Base-by-base conservation (phyloP, 30 jellyfish, hydroid and myxozoan genomes). In the Catostylus mosaicus region DNA sequence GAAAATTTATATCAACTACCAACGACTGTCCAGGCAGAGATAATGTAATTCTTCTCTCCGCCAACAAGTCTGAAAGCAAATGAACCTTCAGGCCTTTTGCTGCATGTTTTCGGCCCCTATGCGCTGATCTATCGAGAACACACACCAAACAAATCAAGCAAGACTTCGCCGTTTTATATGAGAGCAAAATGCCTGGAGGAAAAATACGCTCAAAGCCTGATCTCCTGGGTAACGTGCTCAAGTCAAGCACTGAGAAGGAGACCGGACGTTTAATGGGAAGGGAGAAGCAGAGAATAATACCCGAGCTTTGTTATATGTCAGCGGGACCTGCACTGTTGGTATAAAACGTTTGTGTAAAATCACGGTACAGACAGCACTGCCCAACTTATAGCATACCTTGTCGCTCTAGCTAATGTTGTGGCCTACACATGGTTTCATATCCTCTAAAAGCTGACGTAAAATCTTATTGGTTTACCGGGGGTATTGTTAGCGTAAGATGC, bases 171-270 rank as follows among this genome's bases (percentile, higher is more conserved):
- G 79, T 61, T 75, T 67, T 78, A 60, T 61, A 63, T 22, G 67
- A 77, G 27, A 67, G 89, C 89, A 36, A 60, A 78, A 78, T 78
- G 89, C 89, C 89, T 78, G 89, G 81, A 78, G 89, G 80, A 63
- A 78, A 75, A 74, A 48, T 36, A 26, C 71, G 85, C 52, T 33
- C 75, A 74, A 74, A 57, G 73, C 74, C 51, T 74, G 73, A 74
- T 74, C 85, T 57, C 85, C 76, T 48, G 85, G 85, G 85, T 57
- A 74, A 74, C 85, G 85, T 74, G 75, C 57, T 74, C 73, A 36
- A 74, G 85, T 68, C 65, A 45, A 68, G 57, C 73, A 61, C 85
- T 74, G 85, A 74, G 85, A 74, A 74, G 85, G 85, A 74, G 85
- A 52, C 85, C 85, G 85, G 85, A 74, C 85, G 85, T 74, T 35